Percentiles rank a stretch among this genome's conserved stretches.
phyloP scores from a whole-genome alignment of 2,888 invertebrate species.

The Ectemnius cavifrons region DNA sequence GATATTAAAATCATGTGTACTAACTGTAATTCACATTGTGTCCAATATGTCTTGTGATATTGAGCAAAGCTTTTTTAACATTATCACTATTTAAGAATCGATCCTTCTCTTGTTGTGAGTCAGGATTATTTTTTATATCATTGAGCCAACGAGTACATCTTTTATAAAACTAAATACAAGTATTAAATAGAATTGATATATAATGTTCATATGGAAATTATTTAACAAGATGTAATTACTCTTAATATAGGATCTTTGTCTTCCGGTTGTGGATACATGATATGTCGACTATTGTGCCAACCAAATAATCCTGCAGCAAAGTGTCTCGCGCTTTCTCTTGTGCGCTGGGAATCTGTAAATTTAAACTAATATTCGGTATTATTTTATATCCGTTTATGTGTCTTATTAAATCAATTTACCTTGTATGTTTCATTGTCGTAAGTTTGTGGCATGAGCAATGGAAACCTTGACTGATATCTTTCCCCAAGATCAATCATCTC shows the following conservation, averaged over 20 bases:
- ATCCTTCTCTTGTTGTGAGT: constrained; percentile 80
- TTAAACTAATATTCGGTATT: constrained; percentile 82
- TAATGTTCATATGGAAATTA: constrained; percentile 9
- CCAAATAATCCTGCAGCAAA: constrained; percentile 89
- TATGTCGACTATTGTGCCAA: constrained; percentile 80
- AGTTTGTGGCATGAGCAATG: constrained; percentile 81
- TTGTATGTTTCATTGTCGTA: constrained; percentile 82
- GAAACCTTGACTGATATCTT: constrained; percentile 86
- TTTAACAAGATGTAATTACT: constrained; percentile 77
- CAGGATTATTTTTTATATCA: constrained; percentile 85
- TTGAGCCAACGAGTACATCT: constrained; percentile 85
- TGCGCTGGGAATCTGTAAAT: constrained; percentile 87
- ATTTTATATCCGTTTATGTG: not conserved
- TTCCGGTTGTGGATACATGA: constrained; percentile 83
- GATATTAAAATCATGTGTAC: constrained; percentile 1
- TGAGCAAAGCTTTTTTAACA: constrained; percentile 81
- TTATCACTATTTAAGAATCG: constrained; percentile 80
- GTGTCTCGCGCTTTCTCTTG: constrained; percentile 86
- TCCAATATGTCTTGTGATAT: constrained; percentile 82
- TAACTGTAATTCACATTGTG: constrained; percentile 78
- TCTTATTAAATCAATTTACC: constrained; percentile 70
- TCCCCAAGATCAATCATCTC: constrained; percentile 87
- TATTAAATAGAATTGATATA: not conserved
- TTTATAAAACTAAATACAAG: constrained; percentile 86
- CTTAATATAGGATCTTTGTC: constrained; percentile 84